Evolutionary conservation across 2,797 vertebrate species (phyloP).

Genomic region (Gymnopithys bicolor): DNA sequence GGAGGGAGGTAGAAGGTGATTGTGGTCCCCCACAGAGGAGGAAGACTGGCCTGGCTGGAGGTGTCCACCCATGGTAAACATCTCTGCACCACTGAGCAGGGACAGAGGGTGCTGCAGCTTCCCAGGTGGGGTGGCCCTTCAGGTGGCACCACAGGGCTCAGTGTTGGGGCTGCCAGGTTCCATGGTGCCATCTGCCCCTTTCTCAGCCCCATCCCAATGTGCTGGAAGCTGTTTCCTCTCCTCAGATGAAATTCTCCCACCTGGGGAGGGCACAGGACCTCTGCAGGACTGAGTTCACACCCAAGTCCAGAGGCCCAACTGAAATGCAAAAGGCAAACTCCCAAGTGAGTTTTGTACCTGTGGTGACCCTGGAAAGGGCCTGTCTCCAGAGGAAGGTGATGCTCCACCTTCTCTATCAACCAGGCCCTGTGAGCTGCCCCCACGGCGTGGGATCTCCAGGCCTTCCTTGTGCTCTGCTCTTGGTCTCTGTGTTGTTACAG

Average conservation of each 20-base stretch:
- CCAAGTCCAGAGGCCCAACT: neutral
- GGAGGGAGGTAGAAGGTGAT: neutral
- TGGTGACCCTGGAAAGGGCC: neutral
- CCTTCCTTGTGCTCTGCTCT: neutral
- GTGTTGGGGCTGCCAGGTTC: neutral
- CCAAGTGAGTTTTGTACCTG: neutral
- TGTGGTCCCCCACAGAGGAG: neutral
- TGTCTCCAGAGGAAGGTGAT: neutral
- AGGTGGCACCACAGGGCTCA: neutral
- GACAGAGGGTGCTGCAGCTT: neutral
- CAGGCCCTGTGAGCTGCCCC: neutral
- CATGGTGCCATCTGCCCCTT: neutral
- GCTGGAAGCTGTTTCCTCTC: neutral
- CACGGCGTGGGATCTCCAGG: neutral
- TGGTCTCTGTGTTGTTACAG: neutral
- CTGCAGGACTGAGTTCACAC: conserved; percentile 15
- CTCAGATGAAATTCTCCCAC: conserved; percentile 48
- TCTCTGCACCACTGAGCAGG: neutral
- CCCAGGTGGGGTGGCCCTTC: neutral
- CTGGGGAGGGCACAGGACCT: neutral
- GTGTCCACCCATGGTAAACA: neutral
- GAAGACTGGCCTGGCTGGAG: neutral
- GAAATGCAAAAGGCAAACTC: neutral
- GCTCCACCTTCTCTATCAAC: neutral
- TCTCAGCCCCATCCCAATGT: neutral